Conservation (phyloP, 2,888 invertebrate species). For the Melinaea menophilus region DNA sequence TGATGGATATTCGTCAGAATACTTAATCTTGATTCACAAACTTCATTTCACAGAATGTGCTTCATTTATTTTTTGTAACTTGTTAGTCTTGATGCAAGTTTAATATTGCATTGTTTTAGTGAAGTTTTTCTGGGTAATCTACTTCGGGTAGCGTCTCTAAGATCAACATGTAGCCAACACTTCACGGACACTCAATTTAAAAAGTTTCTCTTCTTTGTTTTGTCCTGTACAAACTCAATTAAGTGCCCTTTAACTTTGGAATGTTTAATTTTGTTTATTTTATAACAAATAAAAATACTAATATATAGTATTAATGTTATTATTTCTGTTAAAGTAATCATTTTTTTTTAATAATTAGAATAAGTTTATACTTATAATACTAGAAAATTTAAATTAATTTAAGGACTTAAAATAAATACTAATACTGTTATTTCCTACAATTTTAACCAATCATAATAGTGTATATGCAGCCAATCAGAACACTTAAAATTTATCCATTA, state of each 20-base stretch:
- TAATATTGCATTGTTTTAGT: conserved; percentile 18
- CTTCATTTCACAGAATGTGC: background rate
- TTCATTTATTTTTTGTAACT: background rate
- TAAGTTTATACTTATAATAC: too few species aligned
- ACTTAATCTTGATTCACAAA: background rate
- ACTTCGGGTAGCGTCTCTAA: conserved; percentile 57
- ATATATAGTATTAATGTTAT: background rate
- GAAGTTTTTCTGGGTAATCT: conserved; percentile 49
- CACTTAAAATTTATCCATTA: background rate
- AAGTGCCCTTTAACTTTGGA: conserved; percentile 69
- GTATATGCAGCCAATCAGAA: too few species aligned
- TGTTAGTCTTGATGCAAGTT: background rate
- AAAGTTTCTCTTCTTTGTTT: conserved; percentile 74
- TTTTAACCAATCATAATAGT: too few species aligned
- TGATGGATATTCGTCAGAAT: too few species aligned
- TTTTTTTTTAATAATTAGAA: too few species aligned
- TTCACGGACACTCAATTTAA: conserved; percentile 77
- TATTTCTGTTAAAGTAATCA: too few species aligned
- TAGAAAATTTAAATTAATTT: too few species aligned
- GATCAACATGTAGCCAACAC: conserved; percentile 77
- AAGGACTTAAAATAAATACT: too few species aligned
- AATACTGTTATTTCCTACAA: too few species aligned
- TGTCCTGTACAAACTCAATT: conserved; percentile 78
- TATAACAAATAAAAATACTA: conserved; percentile 4
- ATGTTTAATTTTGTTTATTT: conserved; percentile 58